Base-by-base conservation (phyloP, 2,113 vertebrate species). In the Centropus bengalensis region DNA sequence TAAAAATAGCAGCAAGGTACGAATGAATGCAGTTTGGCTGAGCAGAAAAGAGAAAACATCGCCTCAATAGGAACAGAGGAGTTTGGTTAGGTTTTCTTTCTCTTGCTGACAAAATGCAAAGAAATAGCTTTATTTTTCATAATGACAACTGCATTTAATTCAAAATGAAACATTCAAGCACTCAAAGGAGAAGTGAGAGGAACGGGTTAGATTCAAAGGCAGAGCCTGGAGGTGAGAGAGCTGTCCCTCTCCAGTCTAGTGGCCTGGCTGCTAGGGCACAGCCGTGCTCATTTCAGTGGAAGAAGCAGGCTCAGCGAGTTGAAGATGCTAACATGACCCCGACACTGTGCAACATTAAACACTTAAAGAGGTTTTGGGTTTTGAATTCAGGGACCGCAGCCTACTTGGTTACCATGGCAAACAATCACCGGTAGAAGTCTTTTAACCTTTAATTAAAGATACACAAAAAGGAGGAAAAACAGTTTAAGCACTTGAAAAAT, bases 361-460 rank as follows among this genome's bases (percentile, higher is more conserved):
- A 66, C 86, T 89, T 96, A 66, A 62, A 93, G 93, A 93, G 86
- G 69, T 87, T 95, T 87, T 62, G 94, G 74, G 83, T 87, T 92
- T 86, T 91, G 88, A 89, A 95, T 97, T 75, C 70, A 45, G 89
- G 82, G 84, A 92, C 84, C 89, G 95, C 70, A 16, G 55, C 58
- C 81, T 82, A 42, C 86, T 96, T 95, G 96, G 93, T 97, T 95
- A 87, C 95, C 94, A 94, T 95, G 94, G 96, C 89, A 94, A 95
- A 87, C 83, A 95, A 93, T 94, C 93, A 92, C 81, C 6, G 21
- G 74, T 58, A 95, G 81, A 89, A 96, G 69, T 82, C 93, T 94
- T 96, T 92, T 94, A 96, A 95, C 93, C 92, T 97, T 96, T 92
- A 94, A 97, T 97, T 96, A 97, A 96, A 91, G 81, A 91, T 76